Base-by-base conservation (phyloP, 2,113 vertebrate species). In the Ochotona princeps region DNA sequence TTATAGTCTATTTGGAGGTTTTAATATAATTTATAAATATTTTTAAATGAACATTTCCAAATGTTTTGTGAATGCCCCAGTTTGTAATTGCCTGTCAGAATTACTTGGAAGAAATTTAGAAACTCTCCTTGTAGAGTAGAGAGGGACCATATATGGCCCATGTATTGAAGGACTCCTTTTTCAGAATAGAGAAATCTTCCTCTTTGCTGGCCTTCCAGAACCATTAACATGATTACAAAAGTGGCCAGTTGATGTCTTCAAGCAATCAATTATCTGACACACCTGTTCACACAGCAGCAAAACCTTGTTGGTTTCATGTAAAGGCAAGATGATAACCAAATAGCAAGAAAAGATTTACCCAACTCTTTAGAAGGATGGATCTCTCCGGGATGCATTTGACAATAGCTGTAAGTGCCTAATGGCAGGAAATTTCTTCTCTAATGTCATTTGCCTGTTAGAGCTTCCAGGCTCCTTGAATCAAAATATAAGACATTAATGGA, bases 401-500 rank as follows among this genome's bases (percentile, higher is more conserved):
- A 89, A 82, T 72, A 94, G 87, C 32, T 87, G 0, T 61, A 87
- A 92, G 35, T 72, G 60, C 20, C 70, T 82, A 87, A 93, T 85
- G 44, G 35, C n/a, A 70, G 81, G 20, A 91, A 91, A 14, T 23
- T 69, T 89, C 72, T 88, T 75, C 67, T 54, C 28, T 91, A 83
- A 69, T 87, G 30, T 26, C 51, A 60, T 93, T 83, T 95, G 35
- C 35, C 70, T 89, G 14, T 35, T 79, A 83, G 49, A 51, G 75
- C 88, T 93, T 80, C 69, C 28, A 74, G 13, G 72, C 60, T 94
- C 76, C 94, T 74, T 87, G 79, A 93, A 90, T 78, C 65, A 94
- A 94, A 89, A 83, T 86, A 73, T 61, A 88, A 85, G 91, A 95
- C 70, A 94, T 74, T 83, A 93, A 82, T 92, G 88, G 94, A 96